These are phyloP conservation scores for Vireo griseus DNA, from an alignment of 2,797 vertebrate genomes.

Conservation along the genomic window DNA sequence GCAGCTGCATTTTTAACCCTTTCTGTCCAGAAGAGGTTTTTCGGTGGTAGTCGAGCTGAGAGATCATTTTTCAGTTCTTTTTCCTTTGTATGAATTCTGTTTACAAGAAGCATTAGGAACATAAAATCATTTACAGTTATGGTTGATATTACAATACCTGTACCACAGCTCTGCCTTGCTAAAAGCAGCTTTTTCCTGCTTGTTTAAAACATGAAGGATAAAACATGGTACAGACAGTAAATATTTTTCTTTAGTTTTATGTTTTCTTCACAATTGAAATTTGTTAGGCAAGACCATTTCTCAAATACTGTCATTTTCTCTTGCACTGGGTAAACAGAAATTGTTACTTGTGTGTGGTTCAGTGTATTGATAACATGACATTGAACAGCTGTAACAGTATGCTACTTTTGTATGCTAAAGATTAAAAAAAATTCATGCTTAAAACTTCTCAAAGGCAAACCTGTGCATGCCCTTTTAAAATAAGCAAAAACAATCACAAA, in stretches of 20 bases:
- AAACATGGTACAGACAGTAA: neutral
- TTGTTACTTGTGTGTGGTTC: neutral
- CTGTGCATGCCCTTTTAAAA: neutral
- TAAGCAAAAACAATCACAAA: neutral
- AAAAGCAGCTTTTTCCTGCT: neutral
- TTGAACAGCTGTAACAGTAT: neutral
- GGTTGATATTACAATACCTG: neutral
- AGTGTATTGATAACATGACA: neutral
- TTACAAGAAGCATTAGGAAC: neutral
- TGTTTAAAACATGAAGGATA: neutral
- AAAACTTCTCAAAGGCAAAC: neutral
- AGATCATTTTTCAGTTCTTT: neutral
- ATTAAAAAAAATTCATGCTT: neutral
- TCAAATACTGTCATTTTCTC: neutral
- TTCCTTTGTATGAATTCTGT: neutral
- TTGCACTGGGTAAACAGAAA: neutral
- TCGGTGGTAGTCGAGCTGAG: neutral
- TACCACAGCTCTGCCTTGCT: neutral
- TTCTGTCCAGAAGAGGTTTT: neutral
- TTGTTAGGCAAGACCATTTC: neutral
- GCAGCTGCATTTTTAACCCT: constrained; percentile 71
- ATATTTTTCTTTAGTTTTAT: neutral
- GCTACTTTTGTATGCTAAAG: neutral
- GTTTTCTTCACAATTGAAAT: neutral
- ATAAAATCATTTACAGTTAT: neutral